Percentiles rank a stretch among this genome's conserved stretches.
phyloP scores from a whole-genome alignment of 2,113 vertebrate species.

The Mola mola region DNA sequence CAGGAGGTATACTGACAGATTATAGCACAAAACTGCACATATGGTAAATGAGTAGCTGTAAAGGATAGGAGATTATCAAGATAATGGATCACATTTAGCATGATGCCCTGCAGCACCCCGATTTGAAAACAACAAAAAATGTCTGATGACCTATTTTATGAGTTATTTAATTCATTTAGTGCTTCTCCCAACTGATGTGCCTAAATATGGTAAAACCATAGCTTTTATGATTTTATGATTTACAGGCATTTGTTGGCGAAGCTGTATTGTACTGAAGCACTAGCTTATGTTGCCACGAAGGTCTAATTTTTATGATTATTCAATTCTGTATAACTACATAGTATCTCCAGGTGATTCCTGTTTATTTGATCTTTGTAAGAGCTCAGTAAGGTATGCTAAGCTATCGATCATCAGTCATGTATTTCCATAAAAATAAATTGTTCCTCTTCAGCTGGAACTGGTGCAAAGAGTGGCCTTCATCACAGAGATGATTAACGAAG shows the following conservation, averaged over 20 bases:
- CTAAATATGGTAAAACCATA: too few species aligned
- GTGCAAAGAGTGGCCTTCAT: constrained; percentile 14
- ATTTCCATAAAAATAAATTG: constrained; percentile 21
- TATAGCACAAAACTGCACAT: not conserved
- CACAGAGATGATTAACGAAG: constrained; percentile 53
- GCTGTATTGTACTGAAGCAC: too few species aligned
- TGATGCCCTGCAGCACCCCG: constrained; percentile 7
- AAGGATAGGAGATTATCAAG: not conserved
- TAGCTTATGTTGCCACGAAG: too few species aligned
- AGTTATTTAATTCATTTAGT: too few species aligned
- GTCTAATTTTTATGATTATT: too few species aligned
- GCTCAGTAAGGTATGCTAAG: constrained; percentile 9
- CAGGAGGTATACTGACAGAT: too few species aligned
- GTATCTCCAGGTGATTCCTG: not conserved
- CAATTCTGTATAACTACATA: too few species aligned
- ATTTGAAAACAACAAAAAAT: not conserved
- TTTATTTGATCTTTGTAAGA: constrained; percentile 23
- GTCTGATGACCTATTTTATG: too few species aligned
- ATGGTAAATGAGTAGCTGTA: not conserved
- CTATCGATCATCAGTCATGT: constrained; percentile 30
- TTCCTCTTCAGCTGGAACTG: constrained; percentile 21
- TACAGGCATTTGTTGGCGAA: too few species aligned
- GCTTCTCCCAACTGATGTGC: too few species aligned
- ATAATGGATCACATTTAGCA: too few species aligned
- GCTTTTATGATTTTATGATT: too few species aligned